Evolutionary conservation across 2,113 vertebrate genomes (phyloP).

Genomic region (Centropristis striata): DNA sequence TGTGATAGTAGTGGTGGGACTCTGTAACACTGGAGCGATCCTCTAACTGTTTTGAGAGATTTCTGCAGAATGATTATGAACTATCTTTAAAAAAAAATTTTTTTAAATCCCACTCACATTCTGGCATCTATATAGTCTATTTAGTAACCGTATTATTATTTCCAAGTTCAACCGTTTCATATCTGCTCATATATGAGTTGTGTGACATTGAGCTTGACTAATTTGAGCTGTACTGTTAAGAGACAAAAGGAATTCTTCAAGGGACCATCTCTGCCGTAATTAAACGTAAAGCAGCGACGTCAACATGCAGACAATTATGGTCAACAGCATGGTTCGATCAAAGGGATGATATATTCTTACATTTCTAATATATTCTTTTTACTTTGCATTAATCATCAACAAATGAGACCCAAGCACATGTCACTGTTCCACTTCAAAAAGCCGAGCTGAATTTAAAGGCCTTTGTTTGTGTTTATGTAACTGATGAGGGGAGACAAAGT

Average conservation of each 20-base stretch:
- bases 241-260: slow-evolving; percentile 76
- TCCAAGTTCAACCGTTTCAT: slow-evolving; percentile 49
- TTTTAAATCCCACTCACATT: background rate
- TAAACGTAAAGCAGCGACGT: slow-evolving; percentile 77
- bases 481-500: slow-evolving; percentile 81
- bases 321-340: slow-evolving; percentile 76
- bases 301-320: slow-evolving; percentile 75
- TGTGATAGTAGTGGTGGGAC: slow-evolving; percentile 39
- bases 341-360: slow-evolving; percentile 64
- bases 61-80: background rate
- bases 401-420: slow-evolving; percentile 78
- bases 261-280: slow-evolving; percentile 69
- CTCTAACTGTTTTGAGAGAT: background rate
- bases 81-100: slow-evolving; percentile 29
- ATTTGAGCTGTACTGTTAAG: slow-evolving; percentile 70
- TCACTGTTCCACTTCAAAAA: slow-evolving; percentile 81
- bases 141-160: slow-evolving; percentile 47
- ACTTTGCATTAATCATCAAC: slow-evolving; percentile 79
- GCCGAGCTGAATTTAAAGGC: slow-evolving; percentile 74
- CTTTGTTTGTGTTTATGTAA: slow-evolving; percentile 83
- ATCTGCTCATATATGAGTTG: slow-evolving; percentile 36
- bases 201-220: slow-evolving; percentile 76
- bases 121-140: slow-evolving; percentile 8
- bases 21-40: slow-evolving; percentile 19
- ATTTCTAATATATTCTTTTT: slow-evolving; percentile 72